Evolutionary conservation across 2,888 invertebrate genomes (phyloP), one percentile per base, ranked within the genome.

Genomic region (Amaurobius ferox): DNA sequence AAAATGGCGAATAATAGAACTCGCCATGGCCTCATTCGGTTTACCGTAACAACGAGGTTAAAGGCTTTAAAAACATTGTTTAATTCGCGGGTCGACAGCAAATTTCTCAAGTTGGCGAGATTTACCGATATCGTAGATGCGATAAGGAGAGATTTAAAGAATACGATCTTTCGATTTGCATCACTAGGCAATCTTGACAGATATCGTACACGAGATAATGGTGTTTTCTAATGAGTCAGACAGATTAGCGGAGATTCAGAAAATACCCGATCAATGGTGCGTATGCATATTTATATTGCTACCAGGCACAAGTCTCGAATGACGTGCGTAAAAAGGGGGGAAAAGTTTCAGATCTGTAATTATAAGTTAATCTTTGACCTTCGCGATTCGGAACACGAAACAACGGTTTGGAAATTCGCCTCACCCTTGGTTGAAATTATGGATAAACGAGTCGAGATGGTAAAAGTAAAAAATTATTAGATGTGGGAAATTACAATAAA

Each of bases 11-110:
- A 79, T 79, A 77, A 77, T 67, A 44, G 71, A 61, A 19, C 39
- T 79, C 68, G 30, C 79, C 79, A 79, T 79, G 79, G 79, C 79
- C 79, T 79, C 79, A 44, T 71, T 79, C 32, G 62, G 3, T n/a
- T 29, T 48, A 67, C 71, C 79, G 79, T 79, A 71, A 71, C 64
- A 71, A 71, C 61, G 67, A 28, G 55, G 55, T 35, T 78, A 29
- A 70, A 61, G 35, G 29, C 40, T 40, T 35, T 70, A 61, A 61
- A 61, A 70, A 79, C 23, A 55, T 11, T 23, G 55, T 23, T 55
- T 23, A 23, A 55, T 5, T 9, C 1, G 23, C 19, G 23, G 19
- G 44, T n/a, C 16, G 44, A 44, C n/a, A n/a, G 23, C 9, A 23
- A 55, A 55, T 55, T 55, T 55, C 55, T 55, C 55, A 55, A 55